Base-by-base conservation (phyloP, 2,888 invertebrate genomes). In the Ophioninae sp. region DNA sequence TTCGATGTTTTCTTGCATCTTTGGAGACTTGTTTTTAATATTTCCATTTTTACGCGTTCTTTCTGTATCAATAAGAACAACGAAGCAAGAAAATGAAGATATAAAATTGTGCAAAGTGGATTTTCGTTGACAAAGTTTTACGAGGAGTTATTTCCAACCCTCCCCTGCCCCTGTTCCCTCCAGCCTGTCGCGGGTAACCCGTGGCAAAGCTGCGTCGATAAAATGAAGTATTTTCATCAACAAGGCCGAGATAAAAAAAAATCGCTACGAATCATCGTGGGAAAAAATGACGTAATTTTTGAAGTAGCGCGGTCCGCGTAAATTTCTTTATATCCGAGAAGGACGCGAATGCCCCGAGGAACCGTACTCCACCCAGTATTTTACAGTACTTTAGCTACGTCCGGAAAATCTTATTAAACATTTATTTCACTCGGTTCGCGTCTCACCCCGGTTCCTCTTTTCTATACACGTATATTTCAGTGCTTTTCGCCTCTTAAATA, bases 361-460 rank as follows among this genome's bases (percentile, higher is more conserved):
- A 72, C 8, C 50, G 59, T 20, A 23, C 56, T 41, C 61, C 67
- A 17, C 50, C 30, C 37, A 67, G 67, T 77, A 57, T 79, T 77
- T 80, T 68, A 68, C 76, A 50, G 69, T 56, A 37, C 72, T 76
- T 67, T 67, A 76, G 69, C 39, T 64, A 23, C 76, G 75, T 77
- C 76, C 83, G 80, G 76, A 76, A 77, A 83, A 83, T 83, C 83
- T 83, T 80, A 83, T 83, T 77, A 83, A 80, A 76, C 79, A 73
- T 83, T 83, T 77, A 83, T 80, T 80, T 80, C 76, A 77, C 68
- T 77, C 79, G 44, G 57, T 23, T 77, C 72, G 30, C 62, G 68
- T 57, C 73, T 76, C 68, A 59, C 67, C 61, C 56, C 62, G 56
- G 73, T 78, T 67, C 69, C 70, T 50, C 70, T 78, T 62, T 44